Conservation (phyloP, 2,888 invertebrate species). For the Mythimna ferrago region DNA sequence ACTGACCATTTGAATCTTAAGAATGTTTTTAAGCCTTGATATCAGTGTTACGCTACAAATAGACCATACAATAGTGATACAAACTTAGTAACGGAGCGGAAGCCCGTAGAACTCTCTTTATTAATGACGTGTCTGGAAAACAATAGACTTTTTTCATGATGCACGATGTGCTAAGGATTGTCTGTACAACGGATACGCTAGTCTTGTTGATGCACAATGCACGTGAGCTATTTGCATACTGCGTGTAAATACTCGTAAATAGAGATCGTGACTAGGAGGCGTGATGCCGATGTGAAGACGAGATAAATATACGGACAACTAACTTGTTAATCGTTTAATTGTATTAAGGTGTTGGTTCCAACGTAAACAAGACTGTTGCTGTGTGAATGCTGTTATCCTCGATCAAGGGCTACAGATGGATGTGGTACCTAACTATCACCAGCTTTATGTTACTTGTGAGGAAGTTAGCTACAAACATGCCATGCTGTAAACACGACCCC, state of each 20-base stretch:
- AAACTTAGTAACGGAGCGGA: slow-evolving; percentile 31
- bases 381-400: slow-evolving; percentile 25
- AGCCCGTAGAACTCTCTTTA: slow-evolving; percentile 47
- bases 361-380: slow-evolving; percentile 40
- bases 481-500: slow-evolving; percentile 4
- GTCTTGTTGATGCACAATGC: slow-evolving; percentile 61
- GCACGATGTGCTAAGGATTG: slow-evolving; percentile 43
- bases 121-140: slow-evolving; percentile 51
- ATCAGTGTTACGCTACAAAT: slow-evolving; percentile 21
- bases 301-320: slow-evolving; percentile 56
- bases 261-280: slow-evolving; percentile 69
- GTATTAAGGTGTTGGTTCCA: slow-evolving; percentile 23
- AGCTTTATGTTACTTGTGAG: not conserved
- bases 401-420: slow-evolving; percentile 24
- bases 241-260: slow-evolving; percentile 66
- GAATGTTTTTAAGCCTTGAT: slow-evolving; percentile 35
- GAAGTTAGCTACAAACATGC: slow-evolving; percentile 10
- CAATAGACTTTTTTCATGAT: slow-evolving; percentile 50
- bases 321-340: slow-evolving; percentile 55
- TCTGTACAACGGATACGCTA: slow-evolving; percentile 50
- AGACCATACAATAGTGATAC: slow-evolving; percentile 30
- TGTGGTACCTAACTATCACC: slow-evolving; percentile 1
- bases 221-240: slow-evolving; percentile 66
- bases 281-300: slow-evolving; percentile 62
- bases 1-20: not conserved